These are phyloP conservation scores for Eupithecia tripunctaria DNA, from an alignment of 2,888 invertebrate genomes.

Conservation along the genomic window DNA sequence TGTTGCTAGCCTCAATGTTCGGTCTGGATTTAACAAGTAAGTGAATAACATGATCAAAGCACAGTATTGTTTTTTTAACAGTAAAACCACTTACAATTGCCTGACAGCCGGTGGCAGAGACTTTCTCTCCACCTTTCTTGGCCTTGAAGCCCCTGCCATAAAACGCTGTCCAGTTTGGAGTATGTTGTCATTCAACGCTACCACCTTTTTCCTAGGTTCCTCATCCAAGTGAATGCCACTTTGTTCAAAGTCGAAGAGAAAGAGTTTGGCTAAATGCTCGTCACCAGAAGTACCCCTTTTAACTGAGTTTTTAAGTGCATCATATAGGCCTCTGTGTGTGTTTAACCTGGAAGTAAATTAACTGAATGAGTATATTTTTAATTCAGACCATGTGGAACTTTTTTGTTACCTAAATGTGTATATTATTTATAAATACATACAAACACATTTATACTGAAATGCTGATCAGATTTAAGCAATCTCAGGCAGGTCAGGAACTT, in stretches of 20 bases:
- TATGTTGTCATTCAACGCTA: conserved; percentile 93
- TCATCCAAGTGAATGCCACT: conserved; percentile 97
- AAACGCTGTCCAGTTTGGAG: conserved; percentile 93
- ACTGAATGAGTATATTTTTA: too few species aligned
- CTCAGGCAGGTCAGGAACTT: too few species aligned
- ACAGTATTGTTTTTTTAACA: background rate
- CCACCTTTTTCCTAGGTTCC: conserved; percentile 88
- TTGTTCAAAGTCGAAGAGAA: conserved; percentile 98
- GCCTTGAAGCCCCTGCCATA: conserved; percentile 89
- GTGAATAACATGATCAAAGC: background rate
- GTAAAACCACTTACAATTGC: conserved; percentile 86
- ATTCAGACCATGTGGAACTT: too few species aligned
- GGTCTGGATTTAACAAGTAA: too few species aligned
- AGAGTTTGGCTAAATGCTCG: conserved; percentile 93
- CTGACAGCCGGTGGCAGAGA: conserved; percentile 89
- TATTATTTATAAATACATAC: background rate
- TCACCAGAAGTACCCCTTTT: conserved; percentile 92
- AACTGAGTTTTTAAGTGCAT: conserved; percentile 89
- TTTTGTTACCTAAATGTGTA: too few species aligned
- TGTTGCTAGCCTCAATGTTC: too few species aligned
- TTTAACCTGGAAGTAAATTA: conserved; percentile 89
- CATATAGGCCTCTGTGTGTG: conserved; percentile 93
- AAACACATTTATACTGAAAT: too few species aligned
- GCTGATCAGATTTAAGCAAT: too few species aligned
- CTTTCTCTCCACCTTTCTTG: conserved; percentile 87